phyloP scores from a whole-genome alignment of 2,113 vertebrate species.

The Elachura formosa region DNA sequence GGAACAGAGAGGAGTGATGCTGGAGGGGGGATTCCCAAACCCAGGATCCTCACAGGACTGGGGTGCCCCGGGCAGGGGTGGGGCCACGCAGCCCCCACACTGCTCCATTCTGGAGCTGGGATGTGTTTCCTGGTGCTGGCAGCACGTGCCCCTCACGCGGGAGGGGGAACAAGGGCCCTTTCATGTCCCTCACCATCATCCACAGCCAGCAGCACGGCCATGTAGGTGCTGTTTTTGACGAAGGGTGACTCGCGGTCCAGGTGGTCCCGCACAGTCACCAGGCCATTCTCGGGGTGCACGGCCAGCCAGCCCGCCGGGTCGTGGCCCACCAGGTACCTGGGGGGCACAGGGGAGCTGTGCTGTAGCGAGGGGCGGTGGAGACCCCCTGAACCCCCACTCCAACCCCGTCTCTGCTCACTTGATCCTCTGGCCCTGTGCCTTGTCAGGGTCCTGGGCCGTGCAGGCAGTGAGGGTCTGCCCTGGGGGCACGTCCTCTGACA shows the following conservation, averaged over 20 bases:
- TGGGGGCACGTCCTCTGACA: slow-evolving; percentile 54
- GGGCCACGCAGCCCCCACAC: not conserved
- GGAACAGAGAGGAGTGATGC: not conserved
- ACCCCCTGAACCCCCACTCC: too few relatives aligned
- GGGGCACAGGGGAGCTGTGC: not conserved
- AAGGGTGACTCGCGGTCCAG: slow-evolving; percentile 83
- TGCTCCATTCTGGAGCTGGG: not conserved
- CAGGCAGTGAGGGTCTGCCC: slow-evolving; percentile 59
- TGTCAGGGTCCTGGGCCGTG: slow-evolving; percentile 83
- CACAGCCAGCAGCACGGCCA: slow-evolving; percentile 70
- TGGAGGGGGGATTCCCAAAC: not conserved
- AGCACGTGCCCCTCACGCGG: not conserved
- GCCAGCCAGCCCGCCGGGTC: slow-evolving; percentile 81
- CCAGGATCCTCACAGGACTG: accelerated
- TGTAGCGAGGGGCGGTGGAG: accelerated
- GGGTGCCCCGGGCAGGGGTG: not conserved
- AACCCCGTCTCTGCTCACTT: slow-evolving; percentile 55
- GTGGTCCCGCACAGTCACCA: slow-evolving; percentile 57
- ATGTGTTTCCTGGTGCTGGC: not conserved
- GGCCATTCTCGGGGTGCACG: slow-evolving; percentile 67
- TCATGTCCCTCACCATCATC: slow-evolving; percentile 77
- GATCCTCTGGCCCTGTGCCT: slow-evolving; percentile 74
- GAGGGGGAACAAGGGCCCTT: not conserved
- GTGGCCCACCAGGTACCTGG: slow-evolving; percentile 77
- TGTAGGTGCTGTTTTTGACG: slow-evolving; percentile 74